These are phyloP conservation scores for Platyrinchus mystaceus DNA, from an alignment of 2,797 vertebrate genomes.

Conservation along the genomic window DNA sequence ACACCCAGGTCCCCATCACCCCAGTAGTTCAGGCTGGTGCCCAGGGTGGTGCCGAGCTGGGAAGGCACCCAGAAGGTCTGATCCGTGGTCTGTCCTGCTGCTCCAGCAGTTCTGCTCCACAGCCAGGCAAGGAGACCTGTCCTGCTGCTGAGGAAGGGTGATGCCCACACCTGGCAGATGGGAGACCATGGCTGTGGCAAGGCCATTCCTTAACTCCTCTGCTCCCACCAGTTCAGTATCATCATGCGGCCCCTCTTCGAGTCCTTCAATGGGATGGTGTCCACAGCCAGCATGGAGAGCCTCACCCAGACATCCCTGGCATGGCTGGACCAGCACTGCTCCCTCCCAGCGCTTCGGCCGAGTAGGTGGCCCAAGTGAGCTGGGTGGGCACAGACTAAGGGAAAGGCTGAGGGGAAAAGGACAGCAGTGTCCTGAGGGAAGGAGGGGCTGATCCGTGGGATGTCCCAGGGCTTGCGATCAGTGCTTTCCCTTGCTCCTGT, in stretches of 20 bases:
- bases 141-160: neutral
- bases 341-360: slow-evolving; percentile 88
- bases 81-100: neutral
- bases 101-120: neutral
- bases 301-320: slow-evolving; percentile 89
- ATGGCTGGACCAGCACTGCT: slow-evolving; percentile 97
- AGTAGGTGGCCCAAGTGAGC: slow-evolving; percentile 78
- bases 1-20: neutral
- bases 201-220: slow-evolving; percentile 76
- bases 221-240: slow-evolving; percentile 86
- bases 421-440: rapidly evolving
- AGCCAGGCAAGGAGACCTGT: neutral
- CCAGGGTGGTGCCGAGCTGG: neutral
- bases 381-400: neutral
- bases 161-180: neutral
- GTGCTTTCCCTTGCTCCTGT: neutral
- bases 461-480: rapidly evolving
- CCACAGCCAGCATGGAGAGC: slow-evolving; percentile 89
- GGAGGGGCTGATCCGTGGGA: rapidly evolving
- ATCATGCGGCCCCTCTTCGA: slow-evolving; percentile 96
- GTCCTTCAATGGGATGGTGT: slow-evolving; percentile 96
- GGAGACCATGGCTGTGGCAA: neutral
- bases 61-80: neutral
- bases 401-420: neutral
- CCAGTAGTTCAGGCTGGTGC: neutral